These are phyloP conservation scores for Hypotaenidia okinawae DNA, from an alignment of 2,797 vertebrate genomes.

Conservation along the genomic window DNA sequence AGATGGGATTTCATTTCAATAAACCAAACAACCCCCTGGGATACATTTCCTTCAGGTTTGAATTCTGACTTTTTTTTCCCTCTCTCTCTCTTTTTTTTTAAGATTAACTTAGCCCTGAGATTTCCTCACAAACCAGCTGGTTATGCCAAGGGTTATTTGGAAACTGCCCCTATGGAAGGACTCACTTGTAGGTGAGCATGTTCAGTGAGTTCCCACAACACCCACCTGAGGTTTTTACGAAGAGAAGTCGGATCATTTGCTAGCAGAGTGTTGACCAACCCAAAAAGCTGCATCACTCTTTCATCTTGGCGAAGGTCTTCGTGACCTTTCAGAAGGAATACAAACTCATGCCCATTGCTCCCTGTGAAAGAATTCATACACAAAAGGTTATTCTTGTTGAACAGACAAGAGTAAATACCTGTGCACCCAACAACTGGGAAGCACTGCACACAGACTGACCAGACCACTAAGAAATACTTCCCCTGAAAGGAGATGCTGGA, in stretches of 20 bases:
- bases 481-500: neutral
- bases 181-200: neutral
- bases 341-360: constrained; percentile 98
- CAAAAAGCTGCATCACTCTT: constrained; percentile 98
- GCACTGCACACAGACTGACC: neutral
- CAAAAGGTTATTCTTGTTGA: neutral
- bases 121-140: neutral
- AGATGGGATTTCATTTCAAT: neutral
- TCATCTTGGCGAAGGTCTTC: constrained; percentile 98
- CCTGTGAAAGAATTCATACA: constrained; percentile 78
- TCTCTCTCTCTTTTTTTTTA: neutral
- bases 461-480: neutral
- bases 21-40: neutral
- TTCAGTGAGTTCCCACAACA: neutral
- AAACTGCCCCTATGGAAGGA: neutral
- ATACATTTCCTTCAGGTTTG: neutral
- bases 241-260: constrained; percentile 97
- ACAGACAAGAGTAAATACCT: neutral
- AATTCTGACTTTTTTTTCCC: neutral
- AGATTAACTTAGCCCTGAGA: neutral
- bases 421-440: neutral
- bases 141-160: neutral
- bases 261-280: constrained; percentile 95
- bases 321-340: constrained; percentile 97
- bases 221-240: constrained; percentile 96